Conservation (phyloP, 2,797 vertebrate genomes). For the Sebastes goodei region DNA sequence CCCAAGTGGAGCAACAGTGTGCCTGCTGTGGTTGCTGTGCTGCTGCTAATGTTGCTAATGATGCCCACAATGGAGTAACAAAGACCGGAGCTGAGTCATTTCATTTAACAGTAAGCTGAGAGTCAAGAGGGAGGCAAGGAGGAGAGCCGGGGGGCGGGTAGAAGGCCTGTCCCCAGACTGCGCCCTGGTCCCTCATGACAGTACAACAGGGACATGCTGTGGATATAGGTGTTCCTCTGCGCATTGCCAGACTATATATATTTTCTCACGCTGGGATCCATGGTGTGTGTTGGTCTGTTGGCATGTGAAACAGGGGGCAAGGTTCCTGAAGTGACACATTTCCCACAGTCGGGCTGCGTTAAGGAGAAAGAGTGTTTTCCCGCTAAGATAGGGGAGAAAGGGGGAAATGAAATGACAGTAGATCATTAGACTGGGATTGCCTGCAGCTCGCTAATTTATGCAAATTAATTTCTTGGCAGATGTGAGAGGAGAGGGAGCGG, state of each 20-base stretch:
- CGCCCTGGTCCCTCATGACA: conserved; percentile 16
- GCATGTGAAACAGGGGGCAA: conserved; percentile 5
- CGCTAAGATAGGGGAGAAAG: conserved; percentile 10
- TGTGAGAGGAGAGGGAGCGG: conserved; percentile 47
- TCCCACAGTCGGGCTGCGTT: not conserved
- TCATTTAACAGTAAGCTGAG: conserved; percentile 43
- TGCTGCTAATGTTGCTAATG: conserved; percentile 56
- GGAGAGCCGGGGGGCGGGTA: conserved; percentile 34
- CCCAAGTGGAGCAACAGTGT: conserved; percentile 29
- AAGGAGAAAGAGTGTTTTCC: conserved; percentile 27
- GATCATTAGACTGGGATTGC: conserved; percentile 75
- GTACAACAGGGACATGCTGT: conserved; percentile 29
- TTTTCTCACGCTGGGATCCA: conserved; percentile 20
- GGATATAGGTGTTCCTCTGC: conserved; percentile 21
- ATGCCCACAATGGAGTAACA: conserved; percentile 18
- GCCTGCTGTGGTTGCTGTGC: conserved; percentile 23
- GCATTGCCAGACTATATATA: not conserved
- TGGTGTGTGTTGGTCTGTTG: not conserved
- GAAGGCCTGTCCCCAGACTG: conserved; percentile 40
- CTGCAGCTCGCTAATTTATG: conserved; percentile 82
- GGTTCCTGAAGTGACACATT: conserved; percentile 21
- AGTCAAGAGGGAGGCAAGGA: conserved; percentile 24
- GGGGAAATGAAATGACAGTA: conserved; percentile 54
- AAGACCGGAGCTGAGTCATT: conserved; percentile 20
- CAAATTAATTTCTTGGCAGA: conserved; percentile 76